Percentiles rank a stretch among this genome's conserved stretches.
phyloP scores from a whole-genome alignment of 2,113 vertebrate genomes.

The Lophura nycthemera region DNA sequence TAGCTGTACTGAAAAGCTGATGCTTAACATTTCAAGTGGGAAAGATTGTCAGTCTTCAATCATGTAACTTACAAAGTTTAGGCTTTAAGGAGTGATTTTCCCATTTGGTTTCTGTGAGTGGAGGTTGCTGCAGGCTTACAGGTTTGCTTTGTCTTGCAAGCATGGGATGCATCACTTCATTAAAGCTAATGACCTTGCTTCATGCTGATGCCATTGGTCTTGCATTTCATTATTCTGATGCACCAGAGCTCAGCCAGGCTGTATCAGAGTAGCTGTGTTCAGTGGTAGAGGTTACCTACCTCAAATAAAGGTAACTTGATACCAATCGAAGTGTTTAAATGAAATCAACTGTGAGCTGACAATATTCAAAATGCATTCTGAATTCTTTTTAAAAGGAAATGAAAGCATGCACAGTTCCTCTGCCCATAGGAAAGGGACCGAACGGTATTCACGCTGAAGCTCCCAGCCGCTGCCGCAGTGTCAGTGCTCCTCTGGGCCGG shows the following conservation, averaged over 20 bases:
- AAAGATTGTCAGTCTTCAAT: neutral
- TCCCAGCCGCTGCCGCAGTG: accelerated
- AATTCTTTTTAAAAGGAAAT: slow-evolving; percentile 5
- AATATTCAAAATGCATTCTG: neutral
- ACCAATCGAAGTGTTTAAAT: neutral
- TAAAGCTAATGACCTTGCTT: neutral
- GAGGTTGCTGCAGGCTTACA: neutral
- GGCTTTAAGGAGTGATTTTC: neutral
- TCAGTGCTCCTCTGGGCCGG: neutral
- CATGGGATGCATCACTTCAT: neutral
- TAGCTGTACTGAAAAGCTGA: neutral
- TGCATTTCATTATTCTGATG: neutral
- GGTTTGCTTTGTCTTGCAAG: neutral
- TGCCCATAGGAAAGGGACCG: neutral
- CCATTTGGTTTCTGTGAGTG: neutral
- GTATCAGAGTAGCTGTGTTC: neutral
- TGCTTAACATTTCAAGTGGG: neutral
- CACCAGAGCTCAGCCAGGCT: neutral
- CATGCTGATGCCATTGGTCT: neutral
- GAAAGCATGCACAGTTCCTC: neutral
- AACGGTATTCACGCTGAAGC: neutral
- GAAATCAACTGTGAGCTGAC: neutral
- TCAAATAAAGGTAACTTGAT: neutral
- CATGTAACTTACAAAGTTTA: accelerated
- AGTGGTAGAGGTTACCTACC: neutral